Percentiles rank a stretch among this genome's conserved stretches.
Evolutionary conservation across 2,888 invertebrate species (phyloP).

Genomic region (Euproctis similis): DNA sequence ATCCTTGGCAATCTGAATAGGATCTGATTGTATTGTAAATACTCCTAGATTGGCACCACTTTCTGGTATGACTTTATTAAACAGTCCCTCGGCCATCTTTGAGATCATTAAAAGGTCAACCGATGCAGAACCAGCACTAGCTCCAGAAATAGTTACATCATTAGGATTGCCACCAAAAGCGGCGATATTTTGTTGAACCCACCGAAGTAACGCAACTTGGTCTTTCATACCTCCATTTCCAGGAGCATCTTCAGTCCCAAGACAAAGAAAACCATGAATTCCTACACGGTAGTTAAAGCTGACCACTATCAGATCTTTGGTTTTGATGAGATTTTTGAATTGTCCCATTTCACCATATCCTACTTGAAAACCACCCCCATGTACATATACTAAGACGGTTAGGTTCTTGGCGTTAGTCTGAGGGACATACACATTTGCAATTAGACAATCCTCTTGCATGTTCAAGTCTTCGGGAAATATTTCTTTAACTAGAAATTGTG

Average conservation of each 20-base stretch:
- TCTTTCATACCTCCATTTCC: constrained; percentile 4
- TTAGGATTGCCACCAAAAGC: constrained; percentile 4
- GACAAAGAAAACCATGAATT: constrained; percentile 2
- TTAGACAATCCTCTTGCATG: constrained; percentile 3
- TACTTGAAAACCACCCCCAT: constrained; percentile 3
- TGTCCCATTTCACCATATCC: not conserved
- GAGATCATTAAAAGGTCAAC: constrained; percentile 3
- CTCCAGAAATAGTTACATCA: constrained; percentile 2
- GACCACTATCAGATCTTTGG: constrained; percentile 1
- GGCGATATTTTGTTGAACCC: constrained; percentile 2
- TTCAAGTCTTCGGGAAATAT: not conserved
- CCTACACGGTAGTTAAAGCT: constrained; percentile 4
- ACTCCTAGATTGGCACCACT: constrained; percentile 2
- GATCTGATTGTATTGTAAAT: constrained; percentile 1
- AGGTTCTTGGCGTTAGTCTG: constrained; percentile 2
- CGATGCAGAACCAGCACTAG: constrained; percentile 1
- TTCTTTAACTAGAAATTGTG: constrained; percentile 1
- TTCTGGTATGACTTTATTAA: constrained; percentile 3
- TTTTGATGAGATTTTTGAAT: not conserved
- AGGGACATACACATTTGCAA: constrained; percentile 3
- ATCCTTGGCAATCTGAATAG: constrained; percentile 1
- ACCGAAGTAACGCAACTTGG: constrained; percentile 1
- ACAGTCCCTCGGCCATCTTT: constrained; percentile 1
- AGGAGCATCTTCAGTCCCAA: constrained; percentile 3
- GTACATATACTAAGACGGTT: constrained; percentile 2